Evolutionary conservation across 2,797 vertebrate genomes (phyloP).

Genomic region (Bradypodion ventrale): DNA sequence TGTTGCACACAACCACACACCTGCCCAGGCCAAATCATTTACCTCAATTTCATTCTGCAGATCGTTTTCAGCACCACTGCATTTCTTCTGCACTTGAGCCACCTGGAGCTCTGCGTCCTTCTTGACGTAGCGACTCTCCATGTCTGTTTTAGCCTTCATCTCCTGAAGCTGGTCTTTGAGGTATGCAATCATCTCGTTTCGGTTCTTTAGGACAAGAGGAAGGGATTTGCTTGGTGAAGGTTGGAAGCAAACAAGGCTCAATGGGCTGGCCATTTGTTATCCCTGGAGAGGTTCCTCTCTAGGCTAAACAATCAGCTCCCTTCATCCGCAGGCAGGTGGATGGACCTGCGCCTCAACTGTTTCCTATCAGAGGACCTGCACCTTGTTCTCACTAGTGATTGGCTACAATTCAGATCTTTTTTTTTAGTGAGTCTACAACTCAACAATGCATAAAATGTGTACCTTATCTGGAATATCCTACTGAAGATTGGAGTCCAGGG

Average conservation of each 20-base stretch:
- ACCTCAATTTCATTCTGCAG: slow-evolving; percentile 80
- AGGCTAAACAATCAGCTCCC: not conserved
- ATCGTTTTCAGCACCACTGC: slow-evolving; percentile 69
- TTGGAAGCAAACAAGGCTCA: not conserved
- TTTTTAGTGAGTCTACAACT: too few species aligned
- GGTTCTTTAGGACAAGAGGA: slow-evolving; percentile 64
- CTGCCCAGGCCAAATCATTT: not conserved
- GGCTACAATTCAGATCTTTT: too few species aligned
- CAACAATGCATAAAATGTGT: too few species aligned
- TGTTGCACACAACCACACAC: not conserved
- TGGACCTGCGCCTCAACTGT: not conserved
- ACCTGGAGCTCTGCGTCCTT: slow-evolving; percentile 75
- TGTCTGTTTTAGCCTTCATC: slow-evolving; percentile 71
- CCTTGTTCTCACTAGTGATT: too few species aligned
- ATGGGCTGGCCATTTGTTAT: too few species aligned
- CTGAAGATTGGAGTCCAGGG: too few species aligned
- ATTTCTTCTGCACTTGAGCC: slow-evolving; percentile 76
- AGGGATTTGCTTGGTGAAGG: not conserved
- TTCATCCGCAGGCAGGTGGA: not conserved
- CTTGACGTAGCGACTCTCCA: slow-evolving; percentile 74
- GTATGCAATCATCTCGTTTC: slow-evolving; percentile 69
- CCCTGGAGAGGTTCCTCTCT: not conserved
- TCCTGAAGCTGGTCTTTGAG: slow-evolving; percentile 77
- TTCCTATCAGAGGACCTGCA: not conserved
- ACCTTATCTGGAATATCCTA: too few species aligned